Evolutionary conservation across 2,797 vertebrate species (phyloP), one percentile per base, ranked within the genome.

Genomic region (Gila robusta): DNA sequence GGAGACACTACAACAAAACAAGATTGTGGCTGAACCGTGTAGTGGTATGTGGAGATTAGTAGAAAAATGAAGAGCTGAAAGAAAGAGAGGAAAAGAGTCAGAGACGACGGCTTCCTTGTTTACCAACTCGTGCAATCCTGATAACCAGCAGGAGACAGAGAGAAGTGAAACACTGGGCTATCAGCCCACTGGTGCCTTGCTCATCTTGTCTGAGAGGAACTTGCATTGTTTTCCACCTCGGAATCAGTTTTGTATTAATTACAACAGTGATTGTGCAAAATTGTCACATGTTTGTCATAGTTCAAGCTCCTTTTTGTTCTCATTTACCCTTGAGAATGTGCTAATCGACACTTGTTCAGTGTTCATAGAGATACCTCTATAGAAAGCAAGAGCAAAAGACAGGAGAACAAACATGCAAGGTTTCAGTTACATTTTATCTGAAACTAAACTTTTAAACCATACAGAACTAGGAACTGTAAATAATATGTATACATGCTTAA

Each of bases 371-470:
- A 69, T 49, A 66, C 47, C 69, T 72, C 12, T 21, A 62, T 6
- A 74, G 8, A 54, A n/a, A 23, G 17, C 23, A 67, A 87, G 81
- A 81, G 47, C 37, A 85, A 32, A 91, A 83, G 69, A 66, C 87
- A 85, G 88, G 32, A 73, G 91, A 74, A 91, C 70, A 59, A 17
- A 52, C 32, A 84, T 69, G 59, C 26, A 91, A 91, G 90, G 59
- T 73, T 92, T 92, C 90, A 92, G 92, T 93, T 94, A 91, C 89
- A 92, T 95, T 95, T 95, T 93, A 95, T 96, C 87, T 89, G 86
- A 82, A 90, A 90, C 81, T 70, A 90, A 90, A 83, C 70, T 84
- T 85, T 88, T 84, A 93, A 94, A 93, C 82, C 90, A 94, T 91
- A 91, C 93, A 90, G 79, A 91, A 90, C 91, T 93, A 93, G 93